Evolutionary conservation across 1,140 invertebrate genomes (phyloP).

Genomic region (Drosophila takahashii): DNA sequence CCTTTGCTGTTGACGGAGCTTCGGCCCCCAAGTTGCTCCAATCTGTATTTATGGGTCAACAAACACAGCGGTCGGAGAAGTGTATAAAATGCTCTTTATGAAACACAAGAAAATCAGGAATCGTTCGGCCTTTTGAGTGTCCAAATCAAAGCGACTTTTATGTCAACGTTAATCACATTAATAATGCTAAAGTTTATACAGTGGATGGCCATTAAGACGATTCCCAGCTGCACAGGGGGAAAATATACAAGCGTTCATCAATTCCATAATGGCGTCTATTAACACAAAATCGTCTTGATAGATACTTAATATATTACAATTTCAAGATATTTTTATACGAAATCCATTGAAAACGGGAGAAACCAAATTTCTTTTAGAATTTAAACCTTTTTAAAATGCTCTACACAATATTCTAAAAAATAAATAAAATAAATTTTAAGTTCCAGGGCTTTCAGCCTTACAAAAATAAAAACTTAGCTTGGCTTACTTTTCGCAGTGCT

Average conservation of each 20-base stretch:
- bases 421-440: too few species aligned
- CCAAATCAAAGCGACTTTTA: conserved; percentile 39
- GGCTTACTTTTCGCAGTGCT: background rate
- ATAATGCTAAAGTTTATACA: conserved; percentile 4
- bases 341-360: too few species aligned
- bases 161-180: conserved; percentile 34
- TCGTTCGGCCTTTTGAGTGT: conserved; percentile 1
- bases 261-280: background rate
- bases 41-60: conserved; percentile 48
- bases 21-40: background rate
- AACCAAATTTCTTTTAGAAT: too few species aligned
- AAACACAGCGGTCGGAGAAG: background rate
- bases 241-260: background rate
- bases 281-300: too few species aligned
- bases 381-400: too few species aligned
- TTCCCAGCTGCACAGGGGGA: background rate
- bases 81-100: conserved; percentile 2
- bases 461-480: too few species aligned
- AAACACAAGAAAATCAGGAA: conserved; percentile 22
- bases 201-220: background rate
- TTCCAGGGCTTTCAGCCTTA: too few species aligned
- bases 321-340: too few species aligned
- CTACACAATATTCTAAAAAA: too few species aligned
- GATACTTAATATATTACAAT: too few species aligned
- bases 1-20: conserved; percentile 15